A percentile compares a stretch with the other conserved stretches of the same genome.
phyloP scores from a whole-genome alignment of 2,888 invertebrate species.

The Augochlorella aurata region DNA sequence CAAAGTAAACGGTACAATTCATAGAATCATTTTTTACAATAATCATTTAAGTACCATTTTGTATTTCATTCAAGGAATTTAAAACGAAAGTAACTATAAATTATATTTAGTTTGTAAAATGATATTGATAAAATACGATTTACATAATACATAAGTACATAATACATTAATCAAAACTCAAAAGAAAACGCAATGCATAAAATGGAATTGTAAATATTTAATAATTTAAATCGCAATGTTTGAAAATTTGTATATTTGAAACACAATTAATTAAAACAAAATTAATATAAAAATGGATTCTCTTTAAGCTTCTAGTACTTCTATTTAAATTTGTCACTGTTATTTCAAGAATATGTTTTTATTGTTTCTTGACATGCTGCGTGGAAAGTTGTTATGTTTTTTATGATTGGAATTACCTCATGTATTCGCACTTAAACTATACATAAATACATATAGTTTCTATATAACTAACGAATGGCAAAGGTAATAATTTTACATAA shows the following conservation, averaged over 20 bases:
- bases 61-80: conserved; percentile 32
- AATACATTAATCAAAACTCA: conserved; percentile 20
- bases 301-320: not conserved
- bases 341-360: conserved; percentile 6
- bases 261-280: conserved; percentile 14
- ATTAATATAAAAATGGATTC: conserved; percentile 1
- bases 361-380: not conserved
- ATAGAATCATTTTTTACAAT: conserved; percentile 12
- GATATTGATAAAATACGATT: conserved; percentile 33
- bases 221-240: conserved; percentile 38
- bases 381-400: conserved; percentile 20
- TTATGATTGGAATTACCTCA: not conserved
- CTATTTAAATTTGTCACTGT: not conserved
- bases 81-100: conserved; percentile 38
- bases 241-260: conserved; percentile 25
- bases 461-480: not conserved
- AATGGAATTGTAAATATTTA: conserved; percentile 25
- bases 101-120: conserved; percentile 25
- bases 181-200: conserved; percentile 21
- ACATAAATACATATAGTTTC: not conserved
- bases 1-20: conserved; percentile 32
- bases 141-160: conserved; percentile 59
- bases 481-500: conserved; percentile 5
- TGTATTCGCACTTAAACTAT: conserved; percentile 1
- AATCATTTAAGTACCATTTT: conserved; percentile 45